Conservation (phyloP, 2,888 invertebrate genomes). For the Halictus ligatus region DNA sequence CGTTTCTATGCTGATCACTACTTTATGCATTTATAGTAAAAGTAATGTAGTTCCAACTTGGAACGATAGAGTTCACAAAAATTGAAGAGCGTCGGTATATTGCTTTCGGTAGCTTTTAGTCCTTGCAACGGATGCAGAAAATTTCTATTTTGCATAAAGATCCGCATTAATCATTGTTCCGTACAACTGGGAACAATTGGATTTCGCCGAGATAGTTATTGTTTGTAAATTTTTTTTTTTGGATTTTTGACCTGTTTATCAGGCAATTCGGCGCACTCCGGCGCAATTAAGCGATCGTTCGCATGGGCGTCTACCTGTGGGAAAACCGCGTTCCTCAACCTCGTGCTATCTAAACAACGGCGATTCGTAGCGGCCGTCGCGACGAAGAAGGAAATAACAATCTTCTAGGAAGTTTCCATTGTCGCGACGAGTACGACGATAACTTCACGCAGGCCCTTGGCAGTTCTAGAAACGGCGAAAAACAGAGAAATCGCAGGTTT, state of each 20-base stretch:
- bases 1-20: too few species aligned
- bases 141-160: not conserved
- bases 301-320: slow-evolving; percentile 14
- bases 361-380: slow-evolving; percentile 17
- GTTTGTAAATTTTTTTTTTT: not conserved
- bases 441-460: not conserved
- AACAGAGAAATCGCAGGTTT: not conserved
- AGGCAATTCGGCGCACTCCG: not conserved
- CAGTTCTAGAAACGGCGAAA: not conserved
- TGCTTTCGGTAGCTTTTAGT: too few species aligned
- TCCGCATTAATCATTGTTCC: not conserved
- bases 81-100: too few species aligned
- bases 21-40: too few species aligned
- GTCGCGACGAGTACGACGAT: not conserved
- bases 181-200: not conserved
- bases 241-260: not conserved
- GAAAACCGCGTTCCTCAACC: not conserved
- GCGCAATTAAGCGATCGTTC: slow-evolving; percentile 1
- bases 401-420: slow-evolving; percentile 19
- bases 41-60: too few species aligned
- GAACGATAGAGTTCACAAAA: too few species aligned
- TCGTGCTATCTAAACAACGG: slow-evolving; percentile 8
- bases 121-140: too few species aligned
- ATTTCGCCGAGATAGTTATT: not conserved
- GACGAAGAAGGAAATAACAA: slow-evolving; percentile 7